Evolutionary conservation across 2,113 vertebrate genomes (phyloP).

Genomic region (Odocoileus hemionus): DNA sequence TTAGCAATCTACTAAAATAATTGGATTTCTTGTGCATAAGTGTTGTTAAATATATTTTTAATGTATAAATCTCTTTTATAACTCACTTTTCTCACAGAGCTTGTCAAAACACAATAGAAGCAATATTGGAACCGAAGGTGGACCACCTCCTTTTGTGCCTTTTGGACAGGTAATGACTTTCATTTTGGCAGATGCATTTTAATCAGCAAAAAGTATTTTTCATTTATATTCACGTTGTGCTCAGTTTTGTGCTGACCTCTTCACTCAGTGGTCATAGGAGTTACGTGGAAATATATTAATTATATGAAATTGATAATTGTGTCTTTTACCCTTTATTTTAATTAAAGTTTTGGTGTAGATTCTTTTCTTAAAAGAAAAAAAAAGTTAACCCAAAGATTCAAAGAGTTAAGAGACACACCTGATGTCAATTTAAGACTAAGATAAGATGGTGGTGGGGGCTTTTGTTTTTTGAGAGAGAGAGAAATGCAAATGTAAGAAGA

Average conservation of each 20-base stretch:
- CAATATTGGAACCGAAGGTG: conserved; percentile 96
- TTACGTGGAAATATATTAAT: conserved; percentile 22
- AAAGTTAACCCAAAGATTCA: not conserved
- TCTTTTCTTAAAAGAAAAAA: not conserved
- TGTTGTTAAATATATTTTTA: not conserved
- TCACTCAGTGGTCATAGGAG: not conserved
- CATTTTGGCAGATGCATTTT: conserved; percentile 14
- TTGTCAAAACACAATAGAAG: conserved; percentile 96
- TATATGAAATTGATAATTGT: conserved; percentile 30
- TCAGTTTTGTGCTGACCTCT: not conserved
- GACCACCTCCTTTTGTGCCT: conserved; percentile 96
- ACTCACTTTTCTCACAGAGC: conserved; percentile 82
- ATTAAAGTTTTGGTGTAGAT: not conserved
- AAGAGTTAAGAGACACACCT: not conserved
- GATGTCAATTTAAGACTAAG: conserved; percentile 27
- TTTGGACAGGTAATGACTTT: conserved; percentile 92
- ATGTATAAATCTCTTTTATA: conserved; percentile 1
- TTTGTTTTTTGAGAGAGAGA: not conserved
- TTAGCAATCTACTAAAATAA: not conserved
- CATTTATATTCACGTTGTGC: conserved; percentile 1
- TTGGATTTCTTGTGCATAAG: not conserved
- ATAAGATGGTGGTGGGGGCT: not conserved
- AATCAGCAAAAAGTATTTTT: conserved; percentile 24
- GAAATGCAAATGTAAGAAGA: not conserved
- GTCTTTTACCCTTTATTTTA: not conserved